Percentiles rank a stretch among this genome's conserved stretches.
These are phyloP conservation scores for Alviniconcha marisindica DNA, from an alignment of 1,140 invertebrate genomes.

Conservation along the genomic window DNA sequence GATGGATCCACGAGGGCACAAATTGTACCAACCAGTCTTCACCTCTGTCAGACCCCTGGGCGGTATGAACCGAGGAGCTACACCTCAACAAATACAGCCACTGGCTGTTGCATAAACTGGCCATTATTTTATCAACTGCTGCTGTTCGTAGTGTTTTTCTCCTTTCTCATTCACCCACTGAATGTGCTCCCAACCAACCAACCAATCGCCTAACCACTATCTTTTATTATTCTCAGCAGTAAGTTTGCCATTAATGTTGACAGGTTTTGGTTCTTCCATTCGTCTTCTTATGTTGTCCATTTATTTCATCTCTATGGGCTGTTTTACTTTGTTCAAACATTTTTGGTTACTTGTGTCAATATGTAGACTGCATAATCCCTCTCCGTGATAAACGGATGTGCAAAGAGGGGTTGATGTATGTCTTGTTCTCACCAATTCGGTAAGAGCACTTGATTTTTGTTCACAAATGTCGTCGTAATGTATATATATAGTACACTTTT, in stretches of 20 bases:
- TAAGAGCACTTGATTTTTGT: neutral
- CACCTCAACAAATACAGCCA: neutral
- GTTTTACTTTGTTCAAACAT: neutral
- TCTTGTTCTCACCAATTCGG: neutral
- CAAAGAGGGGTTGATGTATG: neutral
- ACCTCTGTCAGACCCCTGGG: conserved; percentile 40
- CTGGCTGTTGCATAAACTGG: conserved; percentile 17
- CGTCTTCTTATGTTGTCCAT: too few species aligned
- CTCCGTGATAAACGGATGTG: neutral
- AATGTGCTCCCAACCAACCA: too few species aligned
- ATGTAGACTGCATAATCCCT: too few species aligned
- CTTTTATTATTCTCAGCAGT: too few species aligned
- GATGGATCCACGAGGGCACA: conserved; percentile 65
- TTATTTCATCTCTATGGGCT: neutral
- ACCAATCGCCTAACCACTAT: too few species aligned
- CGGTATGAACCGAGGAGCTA: neutral
- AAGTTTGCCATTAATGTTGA: too few species aligned
- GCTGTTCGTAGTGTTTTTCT: too few species aligned
- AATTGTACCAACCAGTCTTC: conserved; percentile 61
- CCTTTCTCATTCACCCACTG: too few species aligned
- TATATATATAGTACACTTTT: neutral
- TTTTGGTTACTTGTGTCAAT: too few species aligned
- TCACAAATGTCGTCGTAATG: too few species aligned
- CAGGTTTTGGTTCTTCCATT: too few species aligned
- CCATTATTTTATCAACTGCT: neutral